phyloP scores from a whole-genome alignment of 1,140 invertebrate genomes.

The Drosophila eugracilis region DNA sequence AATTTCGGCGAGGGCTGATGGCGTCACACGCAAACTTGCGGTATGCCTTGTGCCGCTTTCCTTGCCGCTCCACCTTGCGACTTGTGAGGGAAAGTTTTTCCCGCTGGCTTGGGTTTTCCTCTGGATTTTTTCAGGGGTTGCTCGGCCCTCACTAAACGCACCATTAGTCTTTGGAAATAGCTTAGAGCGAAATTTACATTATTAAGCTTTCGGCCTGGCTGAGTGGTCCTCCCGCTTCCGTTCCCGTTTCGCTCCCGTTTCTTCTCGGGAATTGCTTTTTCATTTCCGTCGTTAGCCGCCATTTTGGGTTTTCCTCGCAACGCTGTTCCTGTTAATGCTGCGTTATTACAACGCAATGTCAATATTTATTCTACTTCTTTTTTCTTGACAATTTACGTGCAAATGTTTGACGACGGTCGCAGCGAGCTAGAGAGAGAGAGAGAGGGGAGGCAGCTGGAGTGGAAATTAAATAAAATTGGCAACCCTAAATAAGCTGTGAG shows the following conservation, averaged over 20 bases:
- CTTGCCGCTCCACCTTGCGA: constrained; percentile 17
- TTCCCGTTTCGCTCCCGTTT: constrained; percentile 6
- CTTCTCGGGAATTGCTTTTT: constrained; percentile 43
- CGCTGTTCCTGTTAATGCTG: constrained; percentile 65
- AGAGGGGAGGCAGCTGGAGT: constrained; percentile 3
- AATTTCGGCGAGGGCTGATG: constrained; percentile 1
- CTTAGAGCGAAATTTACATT: constrained; percentile 82
- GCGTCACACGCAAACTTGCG: constrained; percentile 69
- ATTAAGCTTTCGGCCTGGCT: constrained; percentile 69
- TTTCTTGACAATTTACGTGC: constrained; percentile 63
- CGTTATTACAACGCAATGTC: constrained; percentile 82
- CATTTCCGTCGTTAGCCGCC: constrained; percentile 66
- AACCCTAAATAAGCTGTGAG: constrained; percentile 68
- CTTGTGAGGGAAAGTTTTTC: constrained; percentile 61
- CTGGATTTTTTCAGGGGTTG: constrained; percentile 56
- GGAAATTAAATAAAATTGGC: constrained; percentile 77
- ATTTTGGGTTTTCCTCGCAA: constrained; percentile 53
- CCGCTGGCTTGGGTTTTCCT: constrained; percentile 5
- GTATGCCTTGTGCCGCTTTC: constrained; percentile 59
- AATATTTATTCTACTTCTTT: constrained; percentile 66
- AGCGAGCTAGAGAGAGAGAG: not conserved
- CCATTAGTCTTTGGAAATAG: constrained; percentile 83
- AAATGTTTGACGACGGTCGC: constrained; percentile 65
- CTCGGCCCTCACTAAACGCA: constrained; percentile 65
- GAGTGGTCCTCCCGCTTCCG: constrained; percentile 18